Conservation (phyloP, 2,797 vertebrate genomes). For the Lepidocolaptes lacrymiger region DNA sequence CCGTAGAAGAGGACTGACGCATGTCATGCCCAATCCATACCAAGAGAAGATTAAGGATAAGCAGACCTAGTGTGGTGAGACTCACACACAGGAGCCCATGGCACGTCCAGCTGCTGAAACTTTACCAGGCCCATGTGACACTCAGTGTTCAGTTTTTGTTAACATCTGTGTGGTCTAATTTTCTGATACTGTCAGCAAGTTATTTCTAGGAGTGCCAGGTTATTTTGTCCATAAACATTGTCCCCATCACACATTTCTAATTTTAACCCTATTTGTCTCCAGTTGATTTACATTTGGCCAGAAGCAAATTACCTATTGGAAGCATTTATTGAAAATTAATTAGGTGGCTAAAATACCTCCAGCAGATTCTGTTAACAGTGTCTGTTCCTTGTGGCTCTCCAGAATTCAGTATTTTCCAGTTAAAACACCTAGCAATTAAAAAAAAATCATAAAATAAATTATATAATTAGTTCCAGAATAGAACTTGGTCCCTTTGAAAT, state of each 20-base stretch:
- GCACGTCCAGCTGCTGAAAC: slow-evolving; percentile 15
- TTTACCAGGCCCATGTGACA: background rate
- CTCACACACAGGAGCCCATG: background rate
- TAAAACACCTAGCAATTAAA: slow-evolving; percentile 81
- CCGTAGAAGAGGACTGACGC: background rate
- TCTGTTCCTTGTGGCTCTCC: slow-evolving; percentile 71
- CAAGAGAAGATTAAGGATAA: background rate
- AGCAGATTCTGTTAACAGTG: slow-evolving; percentile 72
- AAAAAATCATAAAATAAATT: slow-evolving; percentile 81
- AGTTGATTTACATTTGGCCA: slow-evolving; percentile 80
- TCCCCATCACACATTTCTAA: slow-evolving; percentile 79
- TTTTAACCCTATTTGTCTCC: slow-evolving; percentile 82
- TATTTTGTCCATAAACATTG: slow-evolving; percentile 80
- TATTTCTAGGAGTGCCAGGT: slow-evolving; percentile 77
- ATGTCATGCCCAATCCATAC: background rate
- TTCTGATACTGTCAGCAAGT: slow-evolving; percentile 74
- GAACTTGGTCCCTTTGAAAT: slow-evolving; percentile 79
- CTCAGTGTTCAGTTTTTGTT: background rate
- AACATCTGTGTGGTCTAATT: slow-evolving; percentile 79
- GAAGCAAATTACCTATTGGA: slow-evolving; percentile 79
- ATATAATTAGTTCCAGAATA: slow-evolving; percentile 81
- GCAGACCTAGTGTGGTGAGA: background rate
- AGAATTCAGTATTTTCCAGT: slow-evolving; percentile 71
- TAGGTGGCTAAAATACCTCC: slow-evolving; percentile 80
- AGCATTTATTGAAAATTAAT: slow-evolving; percentile 84